Evolutionary conservation across 2,888 invertebrate species (phyloP), one percentile per base, ranked within the genome.

Genomic region (Leuctra nigra): DNA sequence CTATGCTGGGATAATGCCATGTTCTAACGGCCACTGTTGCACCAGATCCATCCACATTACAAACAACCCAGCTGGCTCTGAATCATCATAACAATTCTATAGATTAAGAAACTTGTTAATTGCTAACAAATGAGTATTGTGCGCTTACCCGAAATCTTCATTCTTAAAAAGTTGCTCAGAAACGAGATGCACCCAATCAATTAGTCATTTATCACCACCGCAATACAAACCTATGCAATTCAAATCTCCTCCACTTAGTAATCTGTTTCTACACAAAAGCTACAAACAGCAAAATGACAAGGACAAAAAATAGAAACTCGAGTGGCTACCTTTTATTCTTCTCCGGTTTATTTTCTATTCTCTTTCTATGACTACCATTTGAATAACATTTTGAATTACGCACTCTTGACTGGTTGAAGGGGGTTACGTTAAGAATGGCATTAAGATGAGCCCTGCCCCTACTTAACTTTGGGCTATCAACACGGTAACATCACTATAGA

Each of bases 221-320:
- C 29, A 29, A 29, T 7, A 6, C 29, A 7, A 29, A 20, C 44
- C 44, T 16, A 4, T 44, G 4, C 20, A 23, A 44, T 22, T 44
- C 44, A 44, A 44, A 44, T 20, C 44, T 44, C 18, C 23, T 44
- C 23, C 23, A 44, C 18, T 44, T 44, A n/a, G n/a, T 23, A 44
- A 29, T 29, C 29, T 29, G 11, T n/a, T n/a, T n/a, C 7, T 7
- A 29, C 29, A 29, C 29, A 29, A 29, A 7, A 29, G 29, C 29
- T 7, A 29, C 29, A 29, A 29, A 29, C 29, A 11, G 29, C 11
- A 29, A 11, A 29, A 29, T 6, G n/a, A n/a, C n/a, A n/a, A n/a
- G n/a, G n/a, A n/a, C n/a, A n/a, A n/a, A n/a, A 29, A 6, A 29
- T 11, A 29, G 11, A 29, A 29, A 29, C 29, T 29, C 29, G 29